Evolutionary conservation across 2,797 vertebrate genomes (phyloP).

Genomic region (Gobio occitaniae): DNA sequence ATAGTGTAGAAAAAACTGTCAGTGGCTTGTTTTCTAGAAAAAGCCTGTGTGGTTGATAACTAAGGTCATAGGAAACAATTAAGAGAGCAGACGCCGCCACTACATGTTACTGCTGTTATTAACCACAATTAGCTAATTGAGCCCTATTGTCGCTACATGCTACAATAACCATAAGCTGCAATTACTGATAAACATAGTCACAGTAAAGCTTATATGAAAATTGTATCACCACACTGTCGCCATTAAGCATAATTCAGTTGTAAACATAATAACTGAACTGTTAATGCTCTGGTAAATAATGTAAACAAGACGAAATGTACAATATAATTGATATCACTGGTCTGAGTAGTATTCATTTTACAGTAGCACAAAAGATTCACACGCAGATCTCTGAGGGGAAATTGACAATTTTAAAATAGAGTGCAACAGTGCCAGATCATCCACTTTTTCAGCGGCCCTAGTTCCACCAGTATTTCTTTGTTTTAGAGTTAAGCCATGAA

Average conservation of each 20-base stretch:
- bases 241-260: not conserved
- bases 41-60: constrained; percentile 2
- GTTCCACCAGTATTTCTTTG: not conserved
- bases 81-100: constrained; percentile 17
- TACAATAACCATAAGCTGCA: constrained; percentile 36
- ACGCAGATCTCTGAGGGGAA: not conserved
- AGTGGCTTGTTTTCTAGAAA: constrained; percentile 22
- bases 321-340: not conserved
- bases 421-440: not conserved
- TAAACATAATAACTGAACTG: not conserved
- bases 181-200: constrained; percentile 49
- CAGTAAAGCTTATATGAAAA: constrained; percentile 45
- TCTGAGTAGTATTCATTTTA: not conserved
- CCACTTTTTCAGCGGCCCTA: not conserved
- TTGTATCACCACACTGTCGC: not conserved
- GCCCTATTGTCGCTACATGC: constrained; percentile 30
- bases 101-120: constrained; percentile 38
- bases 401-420: not conserved
- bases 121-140: constrained; percentile 45
- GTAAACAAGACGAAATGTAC: not conserved
- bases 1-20: not conserved
- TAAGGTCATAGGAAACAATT: constrained; percentile 46
- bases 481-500: not conserved
- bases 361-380: not conserved
- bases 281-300: constrained; percentile 2